These are phyloP conservation scores for Bombus superbus DNA, from an alignment of 1,140 invertebrate genomes.

Conservation along the genomic window DNA sequence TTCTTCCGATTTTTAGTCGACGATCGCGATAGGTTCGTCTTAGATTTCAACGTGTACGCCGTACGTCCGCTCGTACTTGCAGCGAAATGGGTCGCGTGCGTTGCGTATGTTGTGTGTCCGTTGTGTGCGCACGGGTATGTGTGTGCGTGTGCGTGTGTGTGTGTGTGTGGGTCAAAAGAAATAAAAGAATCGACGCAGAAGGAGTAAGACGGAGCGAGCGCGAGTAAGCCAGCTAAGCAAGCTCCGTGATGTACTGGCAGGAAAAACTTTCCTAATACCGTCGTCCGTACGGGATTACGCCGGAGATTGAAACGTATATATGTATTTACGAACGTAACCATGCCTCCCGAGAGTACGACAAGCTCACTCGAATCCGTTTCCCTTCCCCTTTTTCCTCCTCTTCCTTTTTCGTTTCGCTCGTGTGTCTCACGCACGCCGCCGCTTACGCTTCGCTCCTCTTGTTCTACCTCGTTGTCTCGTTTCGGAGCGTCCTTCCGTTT, in stretches of 20 bases:
- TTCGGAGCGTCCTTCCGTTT: background rate
- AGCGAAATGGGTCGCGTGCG: background rate
- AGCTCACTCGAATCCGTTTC: conserved; percentile 56
- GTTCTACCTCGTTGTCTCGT: background rate
- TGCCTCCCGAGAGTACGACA: conserved; percentile 51
- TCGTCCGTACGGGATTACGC: conserved; percentile 76
- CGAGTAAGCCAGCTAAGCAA: conserved; percentile 71
- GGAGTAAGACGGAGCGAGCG: conserved; percentile 41
- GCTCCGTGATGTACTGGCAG: conserved; percentile 73
- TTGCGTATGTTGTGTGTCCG: background rate
- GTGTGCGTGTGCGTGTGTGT: background rate
- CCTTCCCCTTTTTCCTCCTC: background rate
- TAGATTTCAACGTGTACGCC: background rate
- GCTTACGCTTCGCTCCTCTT: background rate
- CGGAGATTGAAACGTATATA: conserved; percentile 79
- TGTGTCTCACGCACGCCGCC: background rate
- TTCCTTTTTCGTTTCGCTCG: background rate
- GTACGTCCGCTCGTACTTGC: background rate
- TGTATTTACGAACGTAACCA: conserved; percentile 74
- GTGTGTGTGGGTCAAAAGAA: background rate
- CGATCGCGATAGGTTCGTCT: conserved; percentile 68
- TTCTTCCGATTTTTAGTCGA: conserved; percentile 73
- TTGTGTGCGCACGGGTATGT: background rate
- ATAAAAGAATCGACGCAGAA: conserved; percentile 21
- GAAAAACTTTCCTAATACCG: conserved; percentile 82